Evolutionary conservation across 2,797 vertebrate species (phyloP).

Genomic region (Melanotaenia parkinsoni): DNA sequence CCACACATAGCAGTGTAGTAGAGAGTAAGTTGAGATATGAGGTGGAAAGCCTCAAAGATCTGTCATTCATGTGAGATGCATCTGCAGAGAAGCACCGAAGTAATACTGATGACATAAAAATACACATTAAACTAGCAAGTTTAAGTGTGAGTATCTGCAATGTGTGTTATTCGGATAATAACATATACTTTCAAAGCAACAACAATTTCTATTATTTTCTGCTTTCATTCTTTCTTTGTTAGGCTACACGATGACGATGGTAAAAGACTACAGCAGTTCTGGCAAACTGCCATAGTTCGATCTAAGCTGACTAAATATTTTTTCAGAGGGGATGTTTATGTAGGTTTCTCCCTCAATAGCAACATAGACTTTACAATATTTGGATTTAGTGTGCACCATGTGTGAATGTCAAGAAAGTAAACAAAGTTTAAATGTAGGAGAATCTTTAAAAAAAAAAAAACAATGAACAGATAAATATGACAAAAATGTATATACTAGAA

Average conservation of each 20-base stretch:
- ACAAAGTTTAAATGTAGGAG: neutral
- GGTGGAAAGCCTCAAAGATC: neutral
- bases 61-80: too few species aligned
- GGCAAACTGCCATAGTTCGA: neutral
- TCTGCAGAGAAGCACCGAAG: neutral
- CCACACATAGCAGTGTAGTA: slow-evolving; percentile 3
- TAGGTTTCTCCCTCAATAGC: neutral
- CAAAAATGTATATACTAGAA: neutral
- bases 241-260: neutral
- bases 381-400: neutral
- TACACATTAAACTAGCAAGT: neutral
- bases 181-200: neutral
- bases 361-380: neutral
- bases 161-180: neutral
- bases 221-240: neutral
- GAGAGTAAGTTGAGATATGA: neutral
- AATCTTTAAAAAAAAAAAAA: neutral
- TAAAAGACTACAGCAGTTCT: slow-evolving; percentile 1
- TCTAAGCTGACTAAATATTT: neutral
- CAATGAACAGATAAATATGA: neutral
- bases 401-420: neutral
- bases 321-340: neutral
- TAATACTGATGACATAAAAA: neutral
- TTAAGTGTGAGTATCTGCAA: neutral
- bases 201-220: neutral